Percentiles rank a stretch among this genome's conserved stretches.
Evolutionary conservation across 2,888 invertebrate species (phyloP).

Genomic region (Parapristionchus giblindavisi): DNA sequence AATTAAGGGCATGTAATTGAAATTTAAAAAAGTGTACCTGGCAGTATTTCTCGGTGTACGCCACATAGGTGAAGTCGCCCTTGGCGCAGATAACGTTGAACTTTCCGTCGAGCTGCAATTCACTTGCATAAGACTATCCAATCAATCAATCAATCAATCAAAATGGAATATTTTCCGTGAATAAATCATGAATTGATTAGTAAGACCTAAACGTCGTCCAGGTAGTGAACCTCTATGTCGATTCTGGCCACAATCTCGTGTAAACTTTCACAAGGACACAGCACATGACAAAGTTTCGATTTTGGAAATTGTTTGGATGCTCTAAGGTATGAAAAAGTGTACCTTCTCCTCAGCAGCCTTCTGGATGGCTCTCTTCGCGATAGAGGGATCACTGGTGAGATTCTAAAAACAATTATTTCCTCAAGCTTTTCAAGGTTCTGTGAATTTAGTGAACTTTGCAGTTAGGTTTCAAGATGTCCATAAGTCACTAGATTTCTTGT

Average conservation of each 20-base stretch:
- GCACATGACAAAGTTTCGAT: too few relatives aligned
- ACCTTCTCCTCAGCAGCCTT: slow-evolving; percentile 66
- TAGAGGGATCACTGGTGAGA: slow-evolving; percentile 62
- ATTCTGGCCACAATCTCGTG: too few relatives aligned
- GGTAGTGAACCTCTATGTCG: too few relatives aligned
- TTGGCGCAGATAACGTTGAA: slow-evolving; percentile 68
- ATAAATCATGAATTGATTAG: too few relatives aligned
- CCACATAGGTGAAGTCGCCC: slow-evolving; percentile 67
- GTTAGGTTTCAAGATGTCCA: too few relatives aligned
- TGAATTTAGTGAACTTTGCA: too few relatives aligned
- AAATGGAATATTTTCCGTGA: background rate
- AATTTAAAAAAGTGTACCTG: too few relatives aligned
- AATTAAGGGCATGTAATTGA: too few relatives aligned
- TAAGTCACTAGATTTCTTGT: too few relatives aligned
- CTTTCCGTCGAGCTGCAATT: slow-evolving; percentile 44
- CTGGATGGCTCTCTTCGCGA: slow-evolving; percentile 67
- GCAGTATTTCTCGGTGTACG: slow-evolving; percentile 63
- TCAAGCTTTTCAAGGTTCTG: background rate
- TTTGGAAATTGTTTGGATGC: background rate
- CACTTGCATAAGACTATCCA: background rate
- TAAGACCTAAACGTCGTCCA: too few relatives aligned
- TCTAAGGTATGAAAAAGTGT: slow-evolving; percentile 42
- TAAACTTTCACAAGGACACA: too few relatives aligned
- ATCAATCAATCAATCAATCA: background rate
- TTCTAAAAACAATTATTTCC: slow-evolving; percentile 54